phyloP scores from a whole-genome alignment of 1,140 invertebrate genomes.

The Macrotrachela quadricornifera region DNA sequence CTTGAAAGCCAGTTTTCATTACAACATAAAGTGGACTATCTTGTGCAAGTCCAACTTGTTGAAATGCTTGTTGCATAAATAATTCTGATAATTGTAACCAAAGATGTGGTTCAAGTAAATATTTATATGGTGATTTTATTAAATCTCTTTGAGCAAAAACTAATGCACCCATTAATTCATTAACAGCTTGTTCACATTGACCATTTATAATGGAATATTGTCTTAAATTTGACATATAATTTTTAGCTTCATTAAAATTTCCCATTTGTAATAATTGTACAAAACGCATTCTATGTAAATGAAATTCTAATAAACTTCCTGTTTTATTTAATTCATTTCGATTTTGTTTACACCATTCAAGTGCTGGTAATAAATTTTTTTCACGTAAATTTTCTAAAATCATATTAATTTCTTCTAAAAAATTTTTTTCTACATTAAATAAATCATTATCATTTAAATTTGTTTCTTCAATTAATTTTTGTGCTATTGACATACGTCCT shows the following conservation, averaged over 20 bases:
- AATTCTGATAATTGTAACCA: slow-evolving; percentile 69
- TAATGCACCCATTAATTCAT: slow-evolving; percentile 64
- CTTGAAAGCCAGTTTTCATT: no score
- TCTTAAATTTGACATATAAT: no score
- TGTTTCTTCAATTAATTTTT: no score
- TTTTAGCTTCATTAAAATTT: slow-evolving; percentile 11
- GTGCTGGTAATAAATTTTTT: no score
- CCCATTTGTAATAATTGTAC: slow-evolving; percentile 48
- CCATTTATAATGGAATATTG: slow-evolving; percentile 38
- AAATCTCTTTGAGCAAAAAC: slow-evolving; percentile 57
- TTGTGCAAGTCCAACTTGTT: no score
- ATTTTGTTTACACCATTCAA: slow-evolving; percentile 28
- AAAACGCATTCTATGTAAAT: slow-evolving; percentile 52
- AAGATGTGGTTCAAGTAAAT: slow-evolving; percentile 49
- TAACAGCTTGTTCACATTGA: slow-evolving; percentile 60
- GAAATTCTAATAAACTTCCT: slow-evolving; percentile 57
- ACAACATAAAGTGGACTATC: no score
- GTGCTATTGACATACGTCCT: slow-evolving; percentile 44
- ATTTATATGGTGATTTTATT: slow-evolving; percentile 54
- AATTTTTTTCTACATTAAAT: no score
- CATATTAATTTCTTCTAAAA: no score
- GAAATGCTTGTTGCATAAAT: slow-evolving; percentile 33
- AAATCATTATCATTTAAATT: no score
- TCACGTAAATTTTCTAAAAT: no score
- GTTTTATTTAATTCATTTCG: slow-evolving; percentile 22